Percentiles rank a stretch among this genome's conserved stretches.
These are phyloP conservation scores for Xyliphius kryptos DNA, from an alignment of 2,113 vertebrate genomes.

Conservation along the genomic window DNA sequence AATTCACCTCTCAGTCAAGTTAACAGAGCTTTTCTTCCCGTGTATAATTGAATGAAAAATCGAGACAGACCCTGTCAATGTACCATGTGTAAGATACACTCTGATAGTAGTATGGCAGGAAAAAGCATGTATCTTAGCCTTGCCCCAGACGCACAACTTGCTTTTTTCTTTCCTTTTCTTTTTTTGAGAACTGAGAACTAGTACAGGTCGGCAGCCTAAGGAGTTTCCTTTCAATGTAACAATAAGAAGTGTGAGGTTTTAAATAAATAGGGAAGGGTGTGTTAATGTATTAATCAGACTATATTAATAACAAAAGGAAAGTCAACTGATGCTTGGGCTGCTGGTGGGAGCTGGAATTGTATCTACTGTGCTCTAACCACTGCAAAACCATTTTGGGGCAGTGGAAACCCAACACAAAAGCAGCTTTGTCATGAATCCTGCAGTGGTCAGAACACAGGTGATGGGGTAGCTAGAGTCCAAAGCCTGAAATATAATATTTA, in stretches of 20 bases:
- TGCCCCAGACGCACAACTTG: slow-evolving; percentile 14
- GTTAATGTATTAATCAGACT: slow-evolving; percentile 17
- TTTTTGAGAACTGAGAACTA: slow-evolving; percentile 7
- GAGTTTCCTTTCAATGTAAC: slow-evolving; percentile 19
- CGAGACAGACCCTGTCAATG: neutral
- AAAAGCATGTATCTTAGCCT: neutral
- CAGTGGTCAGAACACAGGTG: slow-evolving; percentile 24
- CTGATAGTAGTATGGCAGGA: slow-evolving; percentile 25
- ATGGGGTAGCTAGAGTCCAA: slow-evolving; percentile 34
- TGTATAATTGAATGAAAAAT: slow-evolving; percentile 13
- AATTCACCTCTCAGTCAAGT: slow-evolving; percentile 3
- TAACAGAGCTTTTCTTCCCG: neutral
- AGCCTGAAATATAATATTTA: slow-evolving; percentile 42
- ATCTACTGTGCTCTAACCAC: slow-evolving; percentile 25
- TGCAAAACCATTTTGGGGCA: slow-evolving; percentile 43
- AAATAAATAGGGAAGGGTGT: neutral
- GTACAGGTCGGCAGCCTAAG: slow-evolving; percentile 7
- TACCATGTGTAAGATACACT: slow-evolving; percentile 16
- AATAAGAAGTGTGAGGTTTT: neutral
- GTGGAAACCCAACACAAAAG: slow-evolving; percentile 37
- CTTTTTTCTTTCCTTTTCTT: slow-evolving; percentile 1
- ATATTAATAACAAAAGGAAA: slow-evolving; percentile 13
- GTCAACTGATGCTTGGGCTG: slow-evolving; percentile 1
- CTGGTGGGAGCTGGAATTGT: slow-evolving; percentile 7
- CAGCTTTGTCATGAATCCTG: slow-evolving; percentile 48